Evolutionary conservation across 2,113 vertebrate species (phyloP), one percentile per base, ranked within the genome.

Genomic region (Oreochromis aureus): DNA sequence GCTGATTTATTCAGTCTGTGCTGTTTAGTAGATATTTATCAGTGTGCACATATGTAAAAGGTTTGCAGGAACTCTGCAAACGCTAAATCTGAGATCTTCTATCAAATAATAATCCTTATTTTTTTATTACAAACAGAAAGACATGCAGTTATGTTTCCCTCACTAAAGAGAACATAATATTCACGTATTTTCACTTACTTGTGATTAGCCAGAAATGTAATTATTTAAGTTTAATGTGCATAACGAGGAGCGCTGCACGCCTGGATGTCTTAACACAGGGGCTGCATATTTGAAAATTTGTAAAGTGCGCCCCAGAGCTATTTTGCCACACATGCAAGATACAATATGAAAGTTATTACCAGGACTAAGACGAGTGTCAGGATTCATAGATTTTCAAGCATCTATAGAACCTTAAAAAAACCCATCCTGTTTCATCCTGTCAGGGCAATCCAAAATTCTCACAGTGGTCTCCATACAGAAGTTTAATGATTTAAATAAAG

Each of bases 1-100:
- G 46, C 4, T 78, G 73, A 78, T 78, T 53, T 78, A 78, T 78
- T 78, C 46, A 78, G 73, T 53, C 46, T 78, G 73, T 78, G 46
- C 46, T 78, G 27, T 30, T 76, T 51, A 27, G 44, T 34, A 53
- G 73, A 78, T 78, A 8, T 34, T 78, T 53, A 78, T 53, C 73
- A 53, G 73, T 53, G 46, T 53, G 73, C 27, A 78, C 73, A 53
- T 51, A 34, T 78, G 73, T 30, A 53, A 53, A 78, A 34, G 10
- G 46, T 78, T 53, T 78, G 73, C 46, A 53, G 73, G 2, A 30
- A 53, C 46, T 53, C 73, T 78, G 46, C 46, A 78, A 53, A 78
- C 19, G 10, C 27, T n/a, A 51, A n/a, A 78, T 78, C 46, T 78
- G 27, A 78, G 73, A 53, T 78, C 46, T 11, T 30, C 46, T 53